Evolutionary conservation across 2,113 vertebrate genomes (phyloP).

Genomic region (Nannospalax galili): DNA sequence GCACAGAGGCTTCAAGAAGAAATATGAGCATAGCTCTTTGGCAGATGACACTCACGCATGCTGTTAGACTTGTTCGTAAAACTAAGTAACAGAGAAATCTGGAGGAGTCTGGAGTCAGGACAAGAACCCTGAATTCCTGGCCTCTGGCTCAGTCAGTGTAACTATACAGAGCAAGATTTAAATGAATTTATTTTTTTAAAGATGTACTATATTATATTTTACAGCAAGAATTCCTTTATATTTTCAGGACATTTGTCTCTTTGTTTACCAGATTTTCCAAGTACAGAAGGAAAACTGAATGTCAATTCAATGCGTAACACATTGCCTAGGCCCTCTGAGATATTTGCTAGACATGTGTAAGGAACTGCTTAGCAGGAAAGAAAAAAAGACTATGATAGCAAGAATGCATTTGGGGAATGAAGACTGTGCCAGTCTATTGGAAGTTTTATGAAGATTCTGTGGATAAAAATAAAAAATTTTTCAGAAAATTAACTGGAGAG

Average conservation of each 20-base stretch:
- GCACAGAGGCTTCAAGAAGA: conserved; percentile 23
- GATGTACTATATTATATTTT: background rate
- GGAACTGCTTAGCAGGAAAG: background rate
- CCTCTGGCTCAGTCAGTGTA: background rate
- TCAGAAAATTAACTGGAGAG: conserved; percentile 57
- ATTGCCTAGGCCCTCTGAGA: background rate
- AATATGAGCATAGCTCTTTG: background rate
- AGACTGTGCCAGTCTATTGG: background rate
- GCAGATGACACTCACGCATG: background rate
- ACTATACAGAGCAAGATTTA: background rate
- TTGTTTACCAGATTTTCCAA: conserved; percentile 33
- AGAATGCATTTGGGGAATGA: background rate
- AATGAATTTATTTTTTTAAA: background rate
- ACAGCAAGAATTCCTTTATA: background rate
- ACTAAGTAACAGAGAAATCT: conserved; percentile 43
- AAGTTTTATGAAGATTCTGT: conserved; percentile 46
- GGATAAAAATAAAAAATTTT: conserved; percentile 8
- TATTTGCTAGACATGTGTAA: background rate
- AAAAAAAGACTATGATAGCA: background rate
- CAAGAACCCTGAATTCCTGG: background rate
- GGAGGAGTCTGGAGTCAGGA: background rate
- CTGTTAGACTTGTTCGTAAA: conserved; percentile 25
- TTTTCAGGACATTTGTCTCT: background rate
- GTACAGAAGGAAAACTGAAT: conserved; percentile 5
- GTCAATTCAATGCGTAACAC: background rate